Percentiles rank a stretch among this genome's conserved stretches.
These are phyloP conservation scores for Galerucella nymphaeae DNA, from an alignment of 2,888 invertebrate species.

Conservation along the genomic window DNA sequence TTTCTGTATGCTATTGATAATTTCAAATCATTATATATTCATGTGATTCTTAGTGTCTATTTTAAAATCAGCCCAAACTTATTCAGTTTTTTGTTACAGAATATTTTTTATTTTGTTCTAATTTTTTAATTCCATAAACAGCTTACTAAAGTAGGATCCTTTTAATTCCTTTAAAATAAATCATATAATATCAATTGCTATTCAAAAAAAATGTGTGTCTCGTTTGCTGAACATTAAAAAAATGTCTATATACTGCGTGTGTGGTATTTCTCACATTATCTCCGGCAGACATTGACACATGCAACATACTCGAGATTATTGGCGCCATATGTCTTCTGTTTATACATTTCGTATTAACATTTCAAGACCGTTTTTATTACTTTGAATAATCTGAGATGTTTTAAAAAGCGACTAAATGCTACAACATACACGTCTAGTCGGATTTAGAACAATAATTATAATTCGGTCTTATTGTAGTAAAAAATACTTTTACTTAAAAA, in stretches of 20 bases:
- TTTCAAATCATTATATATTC: too few species aligned
- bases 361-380: not conserved
- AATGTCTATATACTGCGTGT: not conserved
- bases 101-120: too few species aligned
- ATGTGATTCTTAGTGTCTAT: too few species aligned
- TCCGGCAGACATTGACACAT: not conserved
- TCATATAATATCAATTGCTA: not conserved
- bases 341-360: constrained; percentile 7
- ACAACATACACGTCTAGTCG: not conserved
- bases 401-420: constrained; percentile 10
- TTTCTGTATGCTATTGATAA: too few species aligned
- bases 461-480: not conserved
- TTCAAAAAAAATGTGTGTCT: not conserved
- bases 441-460: constrained; percentile 2
- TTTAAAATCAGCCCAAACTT: too few species aligned
- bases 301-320: not conserved
- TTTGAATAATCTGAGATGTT: not conserved
- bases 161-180: too few species aligned
- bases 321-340: constrained; percentile 16
- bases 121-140: too few species aligned
- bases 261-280: not conserved
- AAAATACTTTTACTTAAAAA: too few species aligned
- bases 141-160: too few species aligned
- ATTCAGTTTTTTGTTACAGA: too few species aligned
- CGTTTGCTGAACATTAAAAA: not conserved